Evolutionary conservation across 2,888 invertebrate species (phyloP).

Genomic region (Lithosia quadra): DNA sequence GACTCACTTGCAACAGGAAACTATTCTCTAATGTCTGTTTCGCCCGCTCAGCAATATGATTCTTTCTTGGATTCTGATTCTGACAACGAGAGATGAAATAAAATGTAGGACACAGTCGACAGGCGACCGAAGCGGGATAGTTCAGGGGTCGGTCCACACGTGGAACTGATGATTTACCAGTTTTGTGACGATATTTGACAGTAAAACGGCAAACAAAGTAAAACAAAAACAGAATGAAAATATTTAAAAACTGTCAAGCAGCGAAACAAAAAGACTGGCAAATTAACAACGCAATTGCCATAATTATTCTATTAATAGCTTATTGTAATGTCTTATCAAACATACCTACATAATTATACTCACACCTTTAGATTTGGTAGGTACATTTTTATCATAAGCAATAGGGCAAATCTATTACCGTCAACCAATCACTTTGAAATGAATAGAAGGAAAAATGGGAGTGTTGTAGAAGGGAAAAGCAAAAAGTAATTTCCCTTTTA

Average conservation of each 20-base stretch:
- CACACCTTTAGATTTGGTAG: neutral
- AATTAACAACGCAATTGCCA: neutral
- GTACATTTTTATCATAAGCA: neutral
- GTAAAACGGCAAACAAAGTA: neutral
- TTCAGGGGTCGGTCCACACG: conserved; percentile 20
- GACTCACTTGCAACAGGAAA: conserved; percentile 86
- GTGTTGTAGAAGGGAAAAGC: neutral
- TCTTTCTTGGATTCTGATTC: conserved; percentile 85
- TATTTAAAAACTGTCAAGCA: neutral
- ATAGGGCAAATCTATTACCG: neutral
- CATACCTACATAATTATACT: neutral
- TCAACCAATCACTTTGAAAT: neutral
- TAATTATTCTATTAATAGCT: neutral
- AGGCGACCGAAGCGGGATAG: conserved; percentile 34
- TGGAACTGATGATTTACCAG: conserved; percentile 14
- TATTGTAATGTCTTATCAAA: neutral
- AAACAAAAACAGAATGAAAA: neutral
- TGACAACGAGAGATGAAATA: conserved; percentile 81
- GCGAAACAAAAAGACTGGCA: conserved; percentile 12
- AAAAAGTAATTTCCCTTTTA: neutral
- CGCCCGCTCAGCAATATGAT: conserved; percentile 85
- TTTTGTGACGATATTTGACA: conserved; percentile 15
- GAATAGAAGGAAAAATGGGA: neutral
- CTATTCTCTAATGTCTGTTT: conserved; percentile 85
- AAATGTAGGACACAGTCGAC: conserved; percentile 65